These are phyloP conservation scores for Stictocephala bisonia DNA, from an alignment of 2,888 invertebrate species.

Conservation along the genomic window DNA sequence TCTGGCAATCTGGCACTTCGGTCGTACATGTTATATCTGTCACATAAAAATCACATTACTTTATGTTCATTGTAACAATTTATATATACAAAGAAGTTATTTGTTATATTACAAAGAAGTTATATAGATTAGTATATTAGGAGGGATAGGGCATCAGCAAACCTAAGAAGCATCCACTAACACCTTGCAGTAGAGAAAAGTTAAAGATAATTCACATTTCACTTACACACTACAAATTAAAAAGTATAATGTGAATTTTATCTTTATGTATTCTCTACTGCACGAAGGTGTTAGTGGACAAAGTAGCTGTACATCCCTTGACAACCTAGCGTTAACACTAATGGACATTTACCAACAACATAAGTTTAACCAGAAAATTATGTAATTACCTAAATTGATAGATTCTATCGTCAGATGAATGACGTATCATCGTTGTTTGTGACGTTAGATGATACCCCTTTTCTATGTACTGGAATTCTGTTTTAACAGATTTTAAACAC, in stretches of 20 bases:
- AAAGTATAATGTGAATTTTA: too few relatives aligned
- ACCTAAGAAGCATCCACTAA: too few relatives aligned
- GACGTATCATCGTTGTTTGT: slow-evolving; percentile 71
- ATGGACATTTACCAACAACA: neutral
- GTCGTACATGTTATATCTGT: slow-evolving; percentile 80
- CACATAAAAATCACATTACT: slow-evolving; percentile 46
- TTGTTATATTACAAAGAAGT: neutral
- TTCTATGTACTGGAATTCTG: slow-evolving; percentile 76
- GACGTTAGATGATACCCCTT: slow-evolving; percentile 70
- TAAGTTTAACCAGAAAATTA: neutral
- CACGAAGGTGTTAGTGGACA: too few relatives aligned
- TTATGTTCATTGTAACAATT: too few relatives aligned
- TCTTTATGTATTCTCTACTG: too few relatives aligned
- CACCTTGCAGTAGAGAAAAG: too few relatives aligned
- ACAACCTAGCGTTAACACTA: too few relatives aligned
- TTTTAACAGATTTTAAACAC: slow-evolving; percentile 68
- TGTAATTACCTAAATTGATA: slow-evolving; percentile 72
- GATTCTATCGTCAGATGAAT: slow-evolving; percentile 68
- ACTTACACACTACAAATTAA: too few relatives aligned
- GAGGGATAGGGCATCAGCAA: too few relatives aligned
- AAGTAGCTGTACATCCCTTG: too few relatives aligned
- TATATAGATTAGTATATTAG: neutral
- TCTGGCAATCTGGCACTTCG: slow-evolving; percentile 72
- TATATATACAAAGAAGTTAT: too few relatives aligned
- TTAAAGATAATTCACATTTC: too few relatives aligned